These are phyloP conservation scores for Melikaiella ostensackeni DNA, from an alignment of 2,888 invertebrate species.

Conservation along the genomic window DNA sequence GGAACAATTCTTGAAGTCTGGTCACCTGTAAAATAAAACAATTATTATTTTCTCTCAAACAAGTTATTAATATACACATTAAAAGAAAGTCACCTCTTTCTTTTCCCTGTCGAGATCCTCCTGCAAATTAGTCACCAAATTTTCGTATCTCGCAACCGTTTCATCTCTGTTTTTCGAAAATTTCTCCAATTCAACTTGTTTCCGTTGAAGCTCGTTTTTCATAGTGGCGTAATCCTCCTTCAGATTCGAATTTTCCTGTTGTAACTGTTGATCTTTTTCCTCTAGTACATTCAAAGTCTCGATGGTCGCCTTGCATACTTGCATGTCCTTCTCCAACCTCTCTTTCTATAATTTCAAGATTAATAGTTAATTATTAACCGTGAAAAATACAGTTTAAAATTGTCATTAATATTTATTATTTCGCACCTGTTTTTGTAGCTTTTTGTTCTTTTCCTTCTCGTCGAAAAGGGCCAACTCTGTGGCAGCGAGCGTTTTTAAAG, in stretches of 20 bases:
- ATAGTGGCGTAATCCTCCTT: slow-evolving; percentile 57
- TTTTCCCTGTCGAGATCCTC: slow-evolving; percentile 64
- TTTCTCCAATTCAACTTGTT: slow-evolving; percentile 64
- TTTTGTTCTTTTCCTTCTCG: slow-evolving; percentile 49
- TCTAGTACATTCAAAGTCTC: slow-evolving; percentile 51
- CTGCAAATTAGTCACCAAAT: slow-evolving; percentile 60
- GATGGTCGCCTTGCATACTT: slow-evolving; percentile 39
- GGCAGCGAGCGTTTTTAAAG: slow-evolving; percentile 58
- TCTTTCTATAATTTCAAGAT: not conserved
- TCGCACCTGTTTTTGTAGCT: slow-evolving; percentile 47
- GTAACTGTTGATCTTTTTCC: slow-evolving; percentile 54
- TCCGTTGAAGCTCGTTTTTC: slow-evolving; percentile 53
- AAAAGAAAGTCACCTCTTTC: slow-evolving; percentile 57
- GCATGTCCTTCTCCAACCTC: slow-evolving; percentile 41
- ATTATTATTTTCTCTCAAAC: slow-evolving; percentile 3
- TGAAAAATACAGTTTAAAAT: not conserved
- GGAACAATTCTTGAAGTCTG: slow-evolving; percentile 62
- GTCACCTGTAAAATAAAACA: slow-evolving; percentile 50
- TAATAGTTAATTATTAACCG: not conserved
- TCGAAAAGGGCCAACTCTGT: slow-evolving; percentile 52
- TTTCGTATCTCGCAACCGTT: slow-evolving; percentile 64
- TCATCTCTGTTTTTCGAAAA: slow-evolving; percentile 67
- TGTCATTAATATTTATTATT: not conserved
- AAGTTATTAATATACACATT: not conserved
- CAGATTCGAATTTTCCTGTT: slow-evolving; percentile 60